Evolutionary conservation across 1,140 invertebrate species (phyloP).

Genomic region (Lucilia sericata): DNA sequence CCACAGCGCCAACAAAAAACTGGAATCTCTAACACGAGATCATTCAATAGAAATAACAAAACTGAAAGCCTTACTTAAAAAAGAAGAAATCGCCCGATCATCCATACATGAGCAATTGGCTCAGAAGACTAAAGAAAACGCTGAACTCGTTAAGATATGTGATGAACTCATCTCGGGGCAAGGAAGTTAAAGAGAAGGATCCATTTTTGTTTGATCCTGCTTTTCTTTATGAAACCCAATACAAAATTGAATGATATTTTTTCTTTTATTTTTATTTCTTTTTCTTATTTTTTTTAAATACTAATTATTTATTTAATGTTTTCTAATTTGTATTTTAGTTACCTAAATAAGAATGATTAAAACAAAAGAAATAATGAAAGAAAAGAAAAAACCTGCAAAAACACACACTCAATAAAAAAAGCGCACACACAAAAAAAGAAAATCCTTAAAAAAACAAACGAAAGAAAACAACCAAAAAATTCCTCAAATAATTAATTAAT

Average conservation of each 20-base stretch:
- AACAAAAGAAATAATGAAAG: background rate
- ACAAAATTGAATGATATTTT: slow-evolving; percentile 39
- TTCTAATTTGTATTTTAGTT: slow-evolving; percentile 43
- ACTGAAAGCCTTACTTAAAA: slow-evolving; percentile 80
- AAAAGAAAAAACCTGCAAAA: background rate
- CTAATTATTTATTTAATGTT: slow-evolving; percentile 43
- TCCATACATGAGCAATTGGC: slow-evolving; percentile 77
- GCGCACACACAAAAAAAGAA: slow-evolving; percentile 25
- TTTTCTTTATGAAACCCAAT: background rate
- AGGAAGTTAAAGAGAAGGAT: slow-evolving; percentile 60
- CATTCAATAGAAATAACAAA: slow-evolving; percentile 78
- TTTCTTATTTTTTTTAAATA: slow-evolving; percentile 19
- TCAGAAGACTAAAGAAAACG: slow-evolving; percentile 80
- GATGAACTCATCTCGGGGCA: slow-evolving; percentile 78
- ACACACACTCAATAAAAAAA: slow-evolving; percentile 10
- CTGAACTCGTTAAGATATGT: slow-evolving; percentile 80
- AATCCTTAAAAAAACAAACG: background rate
- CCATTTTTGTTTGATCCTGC: slow-evolving; percentile 21
- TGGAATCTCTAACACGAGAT: slow-evolving; percentile 75
- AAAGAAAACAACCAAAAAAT: background rate
- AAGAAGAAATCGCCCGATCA: slow-evolving; percentile 78
- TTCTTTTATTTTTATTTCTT: slow-evolving; percentile 18
- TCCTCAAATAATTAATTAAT: background rate
- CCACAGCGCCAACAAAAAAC: slow-evolving; percentile 77
- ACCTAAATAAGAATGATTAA: slow-evolving; percentile 26